These are phyloP conservation scores for Tiaroga cobitis DNA, from an alignment of 2,797 vertebrate species.

Conservation along the genomic window DNA sequence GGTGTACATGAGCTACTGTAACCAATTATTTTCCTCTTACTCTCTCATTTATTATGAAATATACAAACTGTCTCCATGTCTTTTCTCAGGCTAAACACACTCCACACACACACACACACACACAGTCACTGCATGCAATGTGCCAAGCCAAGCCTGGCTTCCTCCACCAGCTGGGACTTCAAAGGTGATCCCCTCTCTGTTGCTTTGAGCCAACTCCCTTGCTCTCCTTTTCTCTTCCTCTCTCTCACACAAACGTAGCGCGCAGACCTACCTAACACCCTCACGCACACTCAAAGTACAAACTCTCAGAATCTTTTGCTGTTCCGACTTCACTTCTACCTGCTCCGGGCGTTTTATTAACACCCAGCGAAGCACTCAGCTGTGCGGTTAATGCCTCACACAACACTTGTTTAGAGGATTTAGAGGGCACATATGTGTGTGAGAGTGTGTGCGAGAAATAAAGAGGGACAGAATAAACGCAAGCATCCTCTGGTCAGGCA, in stretches of 20 bases:
- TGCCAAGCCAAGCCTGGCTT: slow-evolving; percentile 60
- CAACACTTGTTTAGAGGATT: slow-evolving; percentile 50
- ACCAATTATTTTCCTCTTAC: slow-evolving; percentile 61
- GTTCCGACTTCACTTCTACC: slow-evolving; percentile 33
- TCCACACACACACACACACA: slow-evolving; percentile 21
- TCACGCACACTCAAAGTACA: slow-evolving; percentile 25
- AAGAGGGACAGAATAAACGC: slow-evolving; percentile 10
- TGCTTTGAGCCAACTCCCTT: slow-evolving; percentile 46
- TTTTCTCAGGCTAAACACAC: slow-evolving; percentile 44
- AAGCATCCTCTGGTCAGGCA: slow-evolving; percentile 38
- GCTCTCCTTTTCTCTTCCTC: slow-evolving; percentile 38
- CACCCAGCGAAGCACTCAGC: slow-evolving; percentile 34
- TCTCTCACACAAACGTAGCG: slow-evolving; percentile 50
- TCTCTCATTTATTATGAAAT: slow-evolving; percentile 61
- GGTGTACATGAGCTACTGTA: slow-evolving; percentile 53
- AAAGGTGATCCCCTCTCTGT: slow-evolving; percentile 62
- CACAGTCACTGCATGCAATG: slow-evolving; percentile 34
- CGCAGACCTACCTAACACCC: slow-evolving; percentile 54
- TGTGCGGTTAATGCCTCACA: slow-evolving; percentile 40
- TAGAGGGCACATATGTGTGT: slow-evolving; percentile 20
- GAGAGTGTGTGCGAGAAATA: slow-evolving; percentile 12
- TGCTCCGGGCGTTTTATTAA: slow-evolving; percentile 39
- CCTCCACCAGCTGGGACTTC: slow-evolving; percentile 64
- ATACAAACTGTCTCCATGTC: slow-evolving; percentile 53
- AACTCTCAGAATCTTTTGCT: slow-evolving; percentile 31